These are phyloP conservation scores for Brachionus koreanus DNA, from an alignment of 1,140 invertebrate genomes.

Conservation along the genomic window DNA sequence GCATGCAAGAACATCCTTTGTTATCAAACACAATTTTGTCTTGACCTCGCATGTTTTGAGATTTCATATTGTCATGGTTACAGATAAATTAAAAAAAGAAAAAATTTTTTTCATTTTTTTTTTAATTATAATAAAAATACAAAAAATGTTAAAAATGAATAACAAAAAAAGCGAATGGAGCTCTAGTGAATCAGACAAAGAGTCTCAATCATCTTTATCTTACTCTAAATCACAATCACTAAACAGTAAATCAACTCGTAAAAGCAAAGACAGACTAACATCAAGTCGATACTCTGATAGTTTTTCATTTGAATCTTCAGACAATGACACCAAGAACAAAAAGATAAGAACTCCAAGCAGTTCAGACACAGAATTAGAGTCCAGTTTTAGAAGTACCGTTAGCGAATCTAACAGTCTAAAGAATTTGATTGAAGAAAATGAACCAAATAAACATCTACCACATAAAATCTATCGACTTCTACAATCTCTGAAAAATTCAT, in stretches of 20 bases:
- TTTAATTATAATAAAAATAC: background rate
- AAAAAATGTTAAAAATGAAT: background rate
- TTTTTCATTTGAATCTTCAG: background rate
- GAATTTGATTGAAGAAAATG: background rate
- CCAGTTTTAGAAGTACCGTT: background rate
- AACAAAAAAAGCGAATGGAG: slow-evolving; percentile 12
- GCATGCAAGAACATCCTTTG: too few relatives aligned
- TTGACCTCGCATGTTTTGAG: too few relatives aligned
- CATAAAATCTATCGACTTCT: background rate
- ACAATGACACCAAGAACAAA: background rate
- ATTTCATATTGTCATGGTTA: background rate
- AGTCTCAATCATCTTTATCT: background rate
- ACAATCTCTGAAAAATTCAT: background rate
- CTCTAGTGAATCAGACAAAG: background rate
- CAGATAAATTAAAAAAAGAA: background rate
- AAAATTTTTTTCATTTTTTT: background rate
- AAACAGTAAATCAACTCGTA: background rate
- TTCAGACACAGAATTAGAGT: background rate
- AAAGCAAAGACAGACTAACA: background rate
- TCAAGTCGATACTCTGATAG: background rate
- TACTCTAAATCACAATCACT: background rate
- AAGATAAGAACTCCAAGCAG: background rate
- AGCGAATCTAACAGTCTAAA: background rate
- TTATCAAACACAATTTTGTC: too few relatives aligned
- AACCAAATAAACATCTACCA: background rate